Evolutionary conservation across 2,797 vertebrate genomes (phyloP).

Genomic region (Pangasius sanitwongsei): DNA sequence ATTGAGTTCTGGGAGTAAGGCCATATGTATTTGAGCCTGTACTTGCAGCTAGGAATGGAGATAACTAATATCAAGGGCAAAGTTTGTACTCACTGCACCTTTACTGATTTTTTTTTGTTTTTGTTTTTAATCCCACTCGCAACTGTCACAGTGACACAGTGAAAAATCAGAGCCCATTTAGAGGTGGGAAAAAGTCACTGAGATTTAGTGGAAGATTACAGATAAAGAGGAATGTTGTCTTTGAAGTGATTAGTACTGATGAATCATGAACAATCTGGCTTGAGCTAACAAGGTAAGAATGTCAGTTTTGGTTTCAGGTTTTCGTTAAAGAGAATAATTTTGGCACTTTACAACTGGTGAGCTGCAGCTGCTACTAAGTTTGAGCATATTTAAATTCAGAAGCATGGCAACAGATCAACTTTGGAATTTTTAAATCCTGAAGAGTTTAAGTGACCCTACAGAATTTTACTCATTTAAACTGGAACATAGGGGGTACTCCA

Average conservation of each 20-base stretch:
- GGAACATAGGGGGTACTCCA: not conserved
- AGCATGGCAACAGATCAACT: not conserved
- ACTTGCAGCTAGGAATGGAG: no score
- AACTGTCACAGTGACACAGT: not conserved
- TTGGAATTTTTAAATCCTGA: not conserved
- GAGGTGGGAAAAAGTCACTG: not conserved
- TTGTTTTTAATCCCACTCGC: not conserved
- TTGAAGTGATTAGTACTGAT: not conserved
- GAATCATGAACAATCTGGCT: not conserved
- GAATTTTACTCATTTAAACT: not conserved
- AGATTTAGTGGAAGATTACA: not conserved
- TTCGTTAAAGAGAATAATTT: not conserved
- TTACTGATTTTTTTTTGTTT: not conserved
- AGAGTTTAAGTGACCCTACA: no score
- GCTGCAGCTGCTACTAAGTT: not conserved
- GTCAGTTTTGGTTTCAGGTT: not conserved
- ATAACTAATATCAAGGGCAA: not conserved
- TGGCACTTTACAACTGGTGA: not conserved
- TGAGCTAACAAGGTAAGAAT: not conserved
- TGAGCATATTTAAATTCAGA: not conserved
- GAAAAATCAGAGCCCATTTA: not conserved
- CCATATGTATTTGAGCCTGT: not conserved
- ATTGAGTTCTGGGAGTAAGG: conserved; percentile 1
- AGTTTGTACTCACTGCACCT: not conserved
- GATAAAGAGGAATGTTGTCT: not conserved